phyloP scores from a whole-genome alignment of 2,888 invertebrate genomes.

The Magallana nippona region DNA sequence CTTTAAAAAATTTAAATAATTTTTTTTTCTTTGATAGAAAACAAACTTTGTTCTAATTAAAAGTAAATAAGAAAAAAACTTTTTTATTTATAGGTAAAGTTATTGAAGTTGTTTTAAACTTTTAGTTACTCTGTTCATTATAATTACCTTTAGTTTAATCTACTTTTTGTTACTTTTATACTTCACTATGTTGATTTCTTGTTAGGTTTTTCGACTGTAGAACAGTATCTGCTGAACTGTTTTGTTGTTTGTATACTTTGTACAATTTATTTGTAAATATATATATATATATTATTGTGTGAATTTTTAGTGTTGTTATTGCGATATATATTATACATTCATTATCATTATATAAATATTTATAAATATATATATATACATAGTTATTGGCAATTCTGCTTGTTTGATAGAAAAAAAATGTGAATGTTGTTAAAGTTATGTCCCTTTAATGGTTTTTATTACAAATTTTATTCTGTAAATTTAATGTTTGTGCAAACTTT shows the following conservation, averaged over 20 bases:
- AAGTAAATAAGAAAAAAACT: no score
- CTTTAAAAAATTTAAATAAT: not conserved
- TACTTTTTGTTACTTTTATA: slow-evolving; percentile 20
- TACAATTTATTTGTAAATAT: slow-evolving; percentile 14
- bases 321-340: slow-evolving; percentile 38
- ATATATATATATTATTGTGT: slow-evolving; percentile 36
- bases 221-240: slow-evolving; percentile 26
- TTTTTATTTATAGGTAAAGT: no score
- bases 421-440: slow-evolving; percentile 42
- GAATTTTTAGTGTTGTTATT: slow-evolving; percentile 35
- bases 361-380: slow-evolving; percentile 24
- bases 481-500: slow-evolving; percentile 37
- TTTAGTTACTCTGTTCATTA: not conserved
- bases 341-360: slow-evolving; percentile 37
- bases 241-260: not conserved
- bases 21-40: not conserved
- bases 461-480: slow-evolving; percentile 38
- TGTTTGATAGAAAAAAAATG: slow-evolving; percentile 34
- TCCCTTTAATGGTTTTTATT: slow-evolving; percentile 40
- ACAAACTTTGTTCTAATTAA: no score
- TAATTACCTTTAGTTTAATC: slow-evolving; percentile 9
- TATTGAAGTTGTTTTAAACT: no score
- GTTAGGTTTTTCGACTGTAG: slow-evolving; percentile 7
- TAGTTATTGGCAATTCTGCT: slow-evolving; percentile 33
- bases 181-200: slow-evolving; percentile 10